Conservation (phyloP, 1,140 invertebrate species). For the Caenorhabditis remanei region DNA sequence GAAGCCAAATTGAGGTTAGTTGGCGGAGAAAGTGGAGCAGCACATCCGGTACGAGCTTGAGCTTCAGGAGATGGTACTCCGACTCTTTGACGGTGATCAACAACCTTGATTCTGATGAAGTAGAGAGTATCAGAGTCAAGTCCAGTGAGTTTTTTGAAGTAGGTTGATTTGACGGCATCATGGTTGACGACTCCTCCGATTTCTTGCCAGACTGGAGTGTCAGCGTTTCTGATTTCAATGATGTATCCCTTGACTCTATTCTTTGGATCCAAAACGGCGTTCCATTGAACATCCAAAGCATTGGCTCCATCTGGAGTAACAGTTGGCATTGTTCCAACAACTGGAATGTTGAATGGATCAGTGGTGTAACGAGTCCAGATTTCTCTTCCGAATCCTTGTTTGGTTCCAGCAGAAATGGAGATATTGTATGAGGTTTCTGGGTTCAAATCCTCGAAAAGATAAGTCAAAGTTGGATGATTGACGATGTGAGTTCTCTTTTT, state of each 20-base stretch:
- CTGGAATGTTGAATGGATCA: conserved; percentile 76
- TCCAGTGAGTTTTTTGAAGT: conserved; percentile 71
- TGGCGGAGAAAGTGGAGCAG: conserved; percentile 74
- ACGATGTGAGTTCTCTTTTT: conserved; percentile 70
- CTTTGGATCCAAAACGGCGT: conserved; percentile 74
- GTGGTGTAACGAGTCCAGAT: conserved; percentile 76
- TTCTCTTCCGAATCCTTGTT: conserved; percentile 70
- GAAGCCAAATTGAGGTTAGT: conserved; percentile 74
- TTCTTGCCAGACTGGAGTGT: conserved; percentile 73
- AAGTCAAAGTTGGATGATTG: conserved; percentile 76
- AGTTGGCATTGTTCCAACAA: conserved; percentile 69
- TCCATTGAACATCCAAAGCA: conserved; percentile 76
- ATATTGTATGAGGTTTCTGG: conserved; percentile 77
- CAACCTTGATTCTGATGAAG: conserved; percentile 76
- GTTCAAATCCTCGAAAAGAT: conserved; percentile 73
- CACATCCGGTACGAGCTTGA: conserved; percentile 76
- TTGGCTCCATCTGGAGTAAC: conserved; percentile 75
- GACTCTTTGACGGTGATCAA: conserved; percentile 72
- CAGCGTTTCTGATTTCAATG: conserved; percentile 73
- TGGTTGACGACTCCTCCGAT: conserved; percentile 71
- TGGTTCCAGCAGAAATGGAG: conserved; percentile 73
- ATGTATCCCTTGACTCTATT: conserved; percentile 76
- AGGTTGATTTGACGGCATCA: conserved; percentile 71
- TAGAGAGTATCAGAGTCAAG: conserved; percentile 77
- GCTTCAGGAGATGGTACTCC: conserved; percentile 76